phyloP scores from a whole-genome alignment of 2,113 vertebrate species.

The Alethe castanea region DNA sequence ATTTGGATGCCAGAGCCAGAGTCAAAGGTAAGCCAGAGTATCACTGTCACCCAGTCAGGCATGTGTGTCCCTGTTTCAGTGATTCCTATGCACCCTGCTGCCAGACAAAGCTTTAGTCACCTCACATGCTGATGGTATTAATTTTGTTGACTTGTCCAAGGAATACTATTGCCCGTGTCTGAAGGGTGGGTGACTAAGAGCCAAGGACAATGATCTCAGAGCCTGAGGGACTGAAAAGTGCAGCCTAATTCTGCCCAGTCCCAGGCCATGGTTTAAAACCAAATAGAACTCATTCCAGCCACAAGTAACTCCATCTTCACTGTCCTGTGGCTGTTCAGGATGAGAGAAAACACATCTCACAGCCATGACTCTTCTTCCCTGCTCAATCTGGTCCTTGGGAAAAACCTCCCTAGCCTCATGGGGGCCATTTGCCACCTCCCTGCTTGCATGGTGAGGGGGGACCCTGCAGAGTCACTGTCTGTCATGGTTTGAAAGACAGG shows the following conservation, averaged over 20 bases:
- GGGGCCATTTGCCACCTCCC: rapidly evolving
- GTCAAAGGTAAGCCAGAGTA: conserved; percentile 70
- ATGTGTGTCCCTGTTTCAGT: rapidly evolving
- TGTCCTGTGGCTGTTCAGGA: not conserved
- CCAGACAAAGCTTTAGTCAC: not conserved
- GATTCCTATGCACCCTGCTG: not conserved
- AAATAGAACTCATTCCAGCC: not conserved
- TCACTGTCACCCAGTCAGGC: not conserved
- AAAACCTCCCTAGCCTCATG: not conserved
- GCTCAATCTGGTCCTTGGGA: rapidly evolving
- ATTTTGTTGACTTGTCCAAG: not conserved
- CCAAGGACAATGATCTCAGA: not conserved
- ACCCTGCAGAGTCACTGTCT: not conserved
- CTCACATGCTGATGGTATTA: not conserved
- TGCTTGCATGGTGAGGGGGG: rapidly evolving
- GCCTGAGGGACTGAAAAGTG: not conserved
- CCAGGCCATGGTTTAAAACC: not conserved
- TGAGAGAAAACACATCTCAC: not conserved
- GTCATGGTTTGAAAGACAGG: no score
- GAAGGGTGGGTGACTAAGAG: not conserved
- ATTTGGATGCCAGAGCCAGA: conserved; percentile 86
- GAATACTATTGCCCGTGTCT: not conserved
- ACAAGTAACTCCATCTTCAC: not conserved
- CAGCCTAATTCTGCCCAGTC: not conserved
- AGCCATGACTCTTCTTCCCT: not conserved